These are phyloP conservation scores for Neoscelio sp. DNA, from an alignment of 2,888 invertebrate species.

Conservation along the genomic window DNA sequence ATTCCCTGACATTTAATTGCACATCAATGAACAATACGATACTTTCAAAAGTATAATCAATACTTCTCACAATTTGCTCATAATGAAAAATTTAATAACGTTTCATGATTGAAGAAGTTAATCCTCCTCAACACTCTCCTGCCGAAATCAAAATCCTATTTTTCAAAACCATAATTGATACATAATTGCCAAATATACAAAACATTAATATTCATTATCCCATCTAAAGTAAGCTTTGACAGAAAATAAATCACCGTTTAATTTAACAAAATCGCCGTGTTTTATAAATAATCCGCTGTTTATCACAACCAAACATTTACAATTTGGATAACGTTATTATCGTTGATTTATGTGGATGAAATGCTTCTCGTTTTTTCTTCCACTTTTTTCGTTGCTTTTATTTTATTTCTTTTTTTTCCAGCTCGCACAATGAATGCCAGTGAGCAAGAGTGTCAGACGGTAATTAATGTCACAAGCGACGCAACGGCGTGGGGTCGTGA, in stretches of 20 bases:
- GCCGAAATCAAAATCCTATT: neutral
- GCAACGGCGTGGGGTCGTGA: slow-evolving; percentile 38
- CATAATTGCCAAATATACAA: slow-evolving; percentile 16
- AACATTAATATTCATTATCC: slow-evolving; percentile 37
- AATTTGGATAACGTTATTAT: slow-evolving; percentile 34
- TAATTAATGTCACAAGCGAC: slow-evolving; percentile 55
- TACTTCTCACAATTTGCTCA: neutral
- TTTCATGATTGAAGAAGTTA: neutral
- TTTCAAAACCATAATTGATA: neutral
- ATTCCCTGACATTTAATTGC: slow-evolving; percentile 19
- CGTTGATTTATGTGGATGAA: slow-evolving; percentile 24
- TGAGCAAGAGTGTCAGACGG: slow-evolving; percentile 50
- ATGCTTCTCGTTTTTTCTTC: slow-evolving; percentile 3
- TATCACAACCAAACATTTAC: slow-evolving; percentile 19
- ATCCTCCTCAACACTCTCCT: neutral
- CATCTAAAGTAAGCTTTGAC: slow-evolving; percentile 21
- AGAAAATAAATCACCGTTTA: slow-evolving; percentile 38
- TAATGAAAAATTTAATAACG: slow-evolving; percentile 10
- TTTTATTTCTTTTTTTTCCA: slow-evolving; percentile 33
- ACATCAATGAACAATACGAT: slow-evolving; percentile 1
- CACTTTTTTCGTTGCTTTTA: neutral
- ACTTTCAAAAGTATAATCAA: slow-evolving; percentile 26
- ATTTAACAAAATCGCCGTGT: slow-evolving; percentile 20
- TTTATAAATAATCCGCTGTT: slow-evolving; percentile 40
- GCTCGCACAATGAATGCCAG: slow-evolving; percentile 40